These are phyloP conservation scores for Cosmorhoe ocellata DNA, from an alignment of 2,888 invertebrate species.

Conservation along the genomic window DNA sequence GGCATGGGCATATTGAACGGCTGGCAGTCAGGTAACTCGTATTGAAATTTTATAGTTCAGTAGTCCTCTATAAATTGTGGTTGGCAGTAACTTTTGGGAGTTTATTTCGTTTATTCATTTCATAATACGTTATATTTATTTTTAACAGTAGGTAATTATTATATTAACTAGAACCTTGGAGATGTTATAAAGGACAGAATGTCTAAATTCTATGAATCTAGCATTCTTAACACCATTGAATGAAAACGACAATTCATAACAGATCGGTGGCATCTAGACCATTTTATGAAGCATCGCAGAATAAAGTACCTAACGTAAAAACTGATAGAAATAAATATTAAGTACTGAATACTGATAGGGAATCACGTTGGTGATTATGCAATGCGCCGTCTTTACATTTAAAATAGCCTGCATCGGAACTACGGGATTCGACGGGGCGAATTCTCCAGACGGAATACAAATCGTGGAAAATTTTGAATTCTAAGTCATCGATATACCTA, in stretches of 20 bases:
- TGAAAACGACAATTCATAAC: constrained; percentile 28
- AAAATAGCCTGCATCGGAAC: constrained; percentile 77
- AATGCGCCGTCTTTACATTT: constrained; percentile 77
- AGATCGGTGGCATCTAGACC: constrained; percentile 49
- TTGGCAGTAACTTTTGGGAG: constrained; percentile 26
- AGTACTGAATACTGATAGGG: constrained; percentile 73
- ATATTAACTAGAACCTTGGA: too few species aligned
- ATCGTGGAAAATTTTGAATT: constrained; percentile 76
- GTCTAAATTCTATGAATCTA: too few species aligned
- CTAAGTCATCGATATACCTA: constrained; percentile 60
- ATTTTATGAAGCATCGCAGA: constrained; percentile 53
- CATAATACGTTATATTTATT: constrained; percentile 12
- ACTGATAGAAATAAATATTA: constrained; percentile 71
- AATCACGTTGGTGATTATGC: constrained; percentile 79
- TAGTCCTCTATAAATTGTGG: constrained; percentile 46
- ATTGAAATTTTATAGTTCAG: constrained; percentile 54
- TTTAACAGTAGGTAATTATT: too few species aligned
- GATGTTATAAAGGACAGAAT: too few species aligned
- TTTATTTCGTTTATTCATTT: constrained; percentile 17
- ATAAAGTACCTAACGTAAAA: constrained; percentile 58
- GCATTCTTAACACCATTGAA: too few species aligned
- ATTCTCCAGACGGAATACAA: constrained; percentile 77
- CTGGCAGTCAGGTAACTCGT: constrained; percentile 49
- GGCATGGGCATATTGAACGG: constrained; percentile 49
- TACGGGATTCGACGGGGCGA: constrained; percentile 65